Evolutionary conservation across 2,797 vertebrate genomes (phyloP), one percentile per base, ranked within the genome.

Genomic region (Lophius americanus): DNA sequence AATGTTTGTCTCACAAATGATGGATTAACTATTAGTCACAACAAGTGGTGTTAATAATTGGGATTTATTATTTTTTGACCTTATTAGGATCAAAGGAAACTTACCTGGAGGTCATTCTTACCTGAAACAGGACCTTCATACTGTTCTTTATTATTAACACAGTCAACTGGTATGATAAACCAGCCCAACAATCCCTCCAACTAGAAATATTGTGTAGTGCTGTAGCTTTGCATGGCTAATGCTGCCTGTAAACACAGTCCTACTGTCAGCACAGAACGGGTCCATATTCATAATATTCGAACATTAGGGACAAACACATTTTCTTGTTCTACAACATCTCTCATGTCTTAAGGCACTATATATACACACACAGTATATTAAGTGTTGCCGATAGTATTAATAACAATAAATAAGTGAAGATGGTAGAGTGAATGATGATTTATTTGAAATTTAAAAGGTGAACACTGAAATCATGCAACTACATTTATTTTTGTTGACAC

Each of bases 191-290:
- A 52, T 55, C 36, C 7, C 11, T 60, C 6, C 55, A 35, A 9
- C 42, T 51, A 4, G 47, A 23, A 32, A 50, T n/a, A 35, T 0
- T 6, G 11, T 50, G 3, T 44, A 4, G 6, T 43, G 9, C 12
- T 46, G 48, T 33, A 23, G 58, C 14, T 73, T 65, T 62, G 39
- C 37, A 56, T 38, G 1, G 48, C 63, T 3, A 38, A 6, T 59
- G 44, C 60, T 64, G 51, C 36, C 67, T 60, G 52, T 70, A 73
- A 73, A 83, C 63, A 81, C 38, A 32, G 7, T 13, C 14, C 60
- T 60, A 48, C 56, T 64, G 54, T 61, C n/a, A 38, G 46, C 60
- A 73, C 7, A 70, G 32, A 67, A 55, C 10, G 58, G 1, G 38
- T 4, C 50, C 33, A 23, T 54, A 46, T n/a, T 70, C 35, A 14